These are phyloP conservation scores for Cyphomyrus plagiostoma DNA, from an alignment of 2,113 vertebrate genomes.

Conservation along the genomic window DNA sequence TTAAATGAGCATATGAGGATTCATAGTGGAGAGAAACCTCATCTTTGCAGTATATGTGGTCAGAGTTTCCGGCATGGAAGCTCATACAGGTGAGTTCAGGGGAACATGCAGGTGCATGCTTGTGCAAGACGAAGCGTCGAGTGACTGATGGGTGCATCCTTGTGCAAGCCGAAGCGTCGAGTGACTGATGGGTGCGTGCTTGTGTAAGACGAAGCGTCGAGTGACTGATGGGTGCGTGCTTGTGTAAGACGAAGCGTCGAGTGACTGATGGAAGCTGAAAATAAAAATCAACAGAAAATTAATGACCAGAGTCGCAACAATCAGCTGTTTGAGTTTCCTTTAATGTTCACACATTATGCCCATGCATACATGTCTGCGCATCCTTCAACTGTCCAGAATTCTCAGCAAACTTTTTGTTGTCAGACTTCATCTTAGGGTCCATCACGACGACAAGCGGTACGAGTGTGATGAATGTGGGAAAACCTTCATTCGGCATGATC, in stretches of 20 bases:
- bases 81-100: conserved; percentile 78
- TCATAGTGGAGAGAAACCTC: conserved; percentile 87
- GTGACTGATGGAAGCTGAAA: background rate
- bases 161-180: no score
- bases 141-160: background rate
- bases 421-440: conserved; percentile 90
- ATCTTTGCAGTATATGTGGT: conserved; percentile 94
- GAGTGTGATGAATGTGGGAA: conserved; percentile 98
- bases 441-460: conserved; percentile 93
- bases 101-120: background rate
- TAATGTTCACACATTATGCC: background rate
- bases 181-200: no score
- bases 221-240: no score
- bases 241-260: no score
- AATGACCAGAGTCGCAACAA: background rate
- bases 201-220: no score
- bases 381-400: background rate
- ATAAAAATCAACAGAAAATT: background rate
- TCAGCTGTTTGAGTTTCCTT: background rate
- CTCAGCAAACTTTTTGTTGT: background rate
- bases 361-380: background rate
- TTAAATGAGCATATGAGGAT: conserved; percentile 92
- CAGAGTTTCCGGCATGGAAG: conserved; percentile 96
- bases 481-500: conserved; percentile 94
- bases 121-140: background rate